Evolutionary conservation across 2,113 vertebrate genomes (phyloP).

Genomic region (Calcarius ornatus): DNA sequence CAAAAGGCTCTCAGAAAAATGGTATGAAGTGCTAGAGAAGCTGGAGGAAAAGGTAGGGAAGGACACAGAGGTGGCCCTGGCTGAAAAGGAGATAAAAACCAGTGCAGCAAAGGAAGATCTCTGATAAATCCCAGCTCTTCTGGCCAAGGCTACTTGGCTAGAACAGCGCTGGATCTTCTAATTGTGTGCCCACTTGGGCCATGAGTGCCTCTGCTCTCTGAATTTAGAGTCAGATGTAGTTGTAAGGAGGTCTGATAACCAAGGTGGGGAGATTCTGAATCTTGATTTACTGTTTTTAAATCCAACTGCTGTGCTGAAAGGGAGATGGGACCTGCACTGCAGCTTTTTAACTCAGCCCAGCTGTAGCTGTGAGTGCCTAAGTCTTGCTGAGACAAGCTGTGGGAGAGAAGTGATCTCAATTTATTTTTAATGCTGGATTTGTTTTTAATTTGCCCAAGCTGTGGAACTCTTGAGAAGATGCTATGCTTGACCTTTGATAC

Average conservation of each 20-base stretch:
- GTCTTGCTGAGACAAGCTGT: neutral
- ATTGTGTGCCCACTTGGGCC: neutral
- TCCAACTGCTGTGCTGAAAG: neutral
- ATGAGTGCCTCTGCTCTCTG: neutral
- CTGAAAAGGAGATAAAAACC: neutral
- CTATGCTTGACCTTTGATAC: neutral
- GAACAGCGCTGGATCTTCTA: neutral
- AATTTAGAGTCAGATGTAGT: neutral
- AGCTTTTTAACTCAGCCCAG: neutral
- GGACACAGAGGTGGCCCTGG: neutral
- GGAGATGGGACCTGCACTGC: neutral
- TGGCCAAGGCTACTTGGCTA: neutral
- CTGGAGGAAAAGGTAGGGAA: neutral
- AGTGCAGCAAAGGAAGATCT: neutral
- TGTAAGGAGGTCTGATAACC: neutral
- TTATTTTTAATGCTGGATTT: neutral
- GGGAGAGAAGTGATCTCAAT: neutral
- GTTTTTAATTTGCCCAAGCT: neutral
- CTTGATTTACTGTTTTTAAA: neutral
- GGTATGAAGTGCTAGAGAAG: neutral
- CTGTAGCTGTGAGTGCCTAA: neutral
- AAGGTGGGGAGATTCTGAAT: neutral
- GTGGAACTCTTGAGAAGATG: neutral
- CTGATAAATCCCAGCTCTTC: neutral
- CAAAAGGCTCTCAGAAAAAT: neutral